A percentile compares a stretch with the other conserved stretches of the same genome.
These are phyloP conservation scores for Daboia siamensis DNA, from an alignment of 2,113 vertebrate genomes.

Conservation along the genomic window DNA sequence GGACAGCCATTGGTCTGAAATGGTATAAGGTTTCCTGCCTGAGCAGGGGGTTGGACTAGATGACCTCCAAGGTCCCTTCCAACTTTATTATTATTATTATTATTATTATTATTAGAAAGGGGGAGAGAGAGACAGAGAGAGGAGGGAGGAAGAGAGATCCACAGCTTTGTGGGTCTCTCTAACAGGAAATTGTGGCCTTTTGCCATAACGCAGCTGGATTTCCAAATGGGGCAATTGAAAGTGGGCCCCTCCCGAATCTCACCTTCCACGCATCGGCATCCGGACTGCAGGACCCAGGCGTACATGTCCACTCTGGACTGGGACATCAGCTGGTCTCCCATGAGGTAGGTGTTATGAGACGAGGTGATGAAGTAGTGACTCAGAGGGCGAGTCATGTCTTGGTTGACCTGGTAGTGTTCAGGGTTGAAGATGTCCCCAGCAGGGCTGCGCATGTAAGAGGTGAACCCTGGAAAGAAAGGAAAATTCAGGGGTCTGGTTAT, in stretches of 20 bases:
- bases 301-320: conserved; percentile 98
- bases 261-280: conserved; percentile 97
- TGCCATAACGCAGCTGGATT: background rate
- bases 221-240: no score
- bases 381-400: conserved; percentile 89
- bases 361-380: conserved; percentile 96
- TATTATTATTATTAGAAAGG: no score
- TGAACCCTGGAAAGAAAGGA: conserved; percentile 79
- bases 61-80: no score
- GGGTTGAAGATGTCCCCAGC: conserved; percentile 94
- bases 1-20: no score
- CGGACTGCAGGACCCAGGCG: conserved; percentile 92
- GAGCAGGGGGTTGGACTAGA: no score
- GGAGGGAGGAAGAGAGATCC: background rate
- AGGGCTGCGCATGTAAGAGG: conserved; percentile 90
- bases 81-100: no score
- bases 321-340: conserved; percentile 97
- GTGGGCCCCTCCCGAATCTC: conserved; percentile 1
- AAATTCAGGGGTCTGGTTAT: background rate
- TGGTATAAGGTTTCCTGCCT: no score
- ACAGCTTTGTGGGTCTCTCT: background rate
- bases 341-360: conserved; percentile 98
- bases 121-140: no score
- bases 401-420: conserved; percentile 82
- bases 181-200: background rate